Evolutionary conservation across 2,113 vertebrate species (phyloP), one percentile per base, ranked within the genome.

Genomic region (Xiphophorus maculatus): DNA sequence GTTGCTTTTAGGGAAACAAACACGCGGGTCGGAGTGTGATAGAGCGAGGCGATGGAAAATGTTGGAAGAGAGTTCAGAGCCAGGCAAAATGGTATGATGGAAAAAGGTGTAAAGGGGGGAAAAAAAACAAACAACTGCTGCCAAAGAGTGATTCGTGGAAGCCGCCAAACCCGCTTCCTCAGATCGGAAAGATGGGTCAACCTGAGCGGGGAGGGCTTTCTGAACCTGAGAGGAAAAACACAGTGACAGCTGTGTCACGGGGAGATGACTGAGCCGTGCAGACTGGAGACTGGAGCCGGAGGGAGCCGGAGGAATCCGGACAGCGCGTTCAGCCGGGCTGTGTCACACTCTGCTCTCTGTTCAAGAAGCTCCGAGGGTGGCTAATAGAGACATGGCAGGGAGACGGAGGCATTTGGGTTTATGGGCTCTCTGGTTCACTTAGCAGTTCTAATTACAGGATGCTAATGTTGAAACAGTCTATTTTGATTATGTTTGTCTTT

Each of bases 301-400:
- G 28, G 85, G 89, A 91, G 88, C 32, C 74, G 1, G 48, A 90
- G 87, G 85, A 87, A 90, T 87, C 80, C 11, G n/a, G 71, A 66
- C 33, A 86, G 74, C 60, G 67, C 25, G 61, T 32, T 48, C 33
- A 1, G 30, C 71, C 83, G 5, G 15, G 48, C 32, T 82, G 71
- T 71, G 22, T 82, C 83, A 71, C 29, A 42, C 66, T 80, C 73
- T 51, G 13, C 10, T 37, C 54, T 73, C 76, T 77, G 72, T 77
- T 70, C 29, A 69, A 76, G 81, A 62, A 58, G 66, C 48, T 64
- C 77, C 65, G 84, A 61, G 72, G 40, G 61, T 66, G 67, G 61
- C 61, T 58, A 82, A 44, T 32, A 33, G 69, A 64, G 70, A 28
- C 68, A n/a, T 8, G 63, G 71, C 40, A 33, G 71, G 66, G 37